These are phyloP conservation scores for Nomada goodeniana DNA, from an alignment of 2,888 invertebrate genomes.

Conservation along the genomic window DNA sequence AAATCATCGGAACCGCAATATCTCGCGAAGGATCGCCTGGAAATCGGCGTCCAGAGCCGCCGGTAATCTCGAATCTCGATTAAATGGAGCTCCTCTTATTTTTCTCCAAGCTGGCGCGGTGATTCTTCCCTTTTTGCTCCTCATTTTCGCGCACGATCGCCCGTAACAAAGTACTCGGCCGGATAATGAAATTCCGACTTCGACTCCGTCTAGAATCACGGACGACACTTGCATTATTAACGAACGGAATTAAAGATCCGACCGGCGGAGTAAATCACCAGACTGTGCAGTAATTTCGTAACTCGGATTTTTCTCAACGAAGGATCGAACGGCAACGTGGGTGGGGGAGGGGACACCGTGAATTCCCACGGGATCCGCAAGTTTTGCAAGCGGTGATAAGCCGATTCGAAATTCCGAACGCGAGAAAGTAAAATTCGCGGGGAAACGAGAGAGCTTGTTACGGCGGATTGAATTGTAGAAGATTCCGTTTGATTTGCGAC, in stretches of 20 bases:
- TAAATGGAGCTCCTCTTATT: conserved; percentile 19
- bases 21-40: not conserved
- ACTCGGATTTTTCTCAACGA: not conserved
- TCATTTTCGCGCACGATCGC: conserved; percentile 41
- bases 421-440: too few relatives aligned
- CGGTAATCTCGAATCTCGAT: conserved; percentile 34
- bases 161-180: conserved; percentile 42
- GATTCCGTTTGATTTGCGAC: too few relatives aligned
- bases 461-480: too few relatives aligned
- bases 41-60: not conserved
- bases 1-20: not conserved
- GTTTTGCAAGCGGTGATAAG: too few relatives aligned
- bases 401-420: too few relatives aligned
- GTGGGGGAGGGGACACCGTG: not conserved
- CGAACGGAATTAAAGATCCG: conserved; percentile 40
- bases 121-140: not conserved
- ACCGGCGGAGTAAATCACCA: conserved; percentile 10
- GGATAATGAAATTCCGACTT: conserved; percentile 53
- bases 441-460: too few relatives aligned
- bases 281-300: not conserved
- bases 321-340: not conserved
- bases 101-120: not conserved
- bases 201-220: conserved; percentile 35
- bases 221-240: conserved; percentile 56
- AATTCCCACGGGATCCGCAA: too few relatives aligned